Evolutionary conservation across 2,888 invertebrate species (phyloP).

Genomic region (Eumerus sabulonum): DNA sequence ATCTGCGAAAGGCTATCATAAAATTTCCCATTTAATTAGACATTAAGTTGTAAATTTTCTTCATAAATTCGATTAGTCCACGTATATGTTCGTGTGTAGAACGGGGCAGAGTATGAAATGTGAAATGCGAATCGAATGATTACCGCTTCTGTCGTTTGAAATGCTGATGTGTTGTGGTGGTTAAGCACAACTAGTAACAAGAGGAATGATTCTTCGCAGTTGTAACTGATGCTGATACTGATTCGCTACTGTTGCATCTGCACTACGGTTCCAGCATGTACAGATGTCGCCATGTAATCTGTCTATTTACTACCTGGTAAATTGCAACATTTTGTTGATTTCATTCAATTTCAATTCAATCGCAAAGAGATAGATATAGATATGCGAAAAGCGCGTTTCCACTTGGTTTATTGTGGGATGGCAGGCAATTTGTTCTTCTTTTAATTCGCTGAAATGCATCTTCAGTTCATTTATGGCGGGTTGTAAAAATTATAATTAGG

Average conservation of each 20-base stretch:
- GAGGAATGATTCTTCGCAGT: not conserved
- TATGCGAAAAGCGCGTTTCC: constrained; percentile 35
- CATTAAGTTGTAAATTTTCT: constrained; percentile 58
- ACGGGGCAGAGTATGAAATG: too few species aligned
- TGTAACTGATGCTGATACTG: constrained; percentile 52
- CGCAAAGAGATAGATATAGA: too few species aligned
- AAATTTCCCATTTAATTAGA: constrained; percentile 65
- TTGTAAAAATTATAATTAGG: constrained; percentile 61
- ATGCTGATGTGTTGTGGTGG: too few species aligned
- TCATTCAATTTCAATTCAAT: constrained; percentile 60
- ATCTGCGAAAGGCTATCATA: constrained; percentile 57
- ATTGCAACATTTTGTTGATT: constrained; percentile 64
- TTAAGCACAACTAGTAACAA: too few species aligned
- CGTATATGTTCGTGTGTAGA: not conserved
- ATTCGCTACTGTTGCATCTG: constrained; percentile 10
- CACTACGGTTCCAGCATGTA: not conserved
- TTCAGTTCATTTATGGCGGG: constrained; percentile 58
- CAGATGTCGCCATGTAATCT: constrained; percentile 35
- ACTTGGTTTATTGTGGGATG: constrained; percentile 41
- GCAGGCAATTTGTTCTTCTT: constrained; percentile 58
- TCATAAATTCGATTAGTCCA: constrained; percentile 61
- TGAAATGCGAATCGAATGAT: constrained; percentile 9
- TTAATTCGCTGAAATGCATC: constrained; percentile 55
- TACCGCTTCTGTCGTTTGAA: not conserved
- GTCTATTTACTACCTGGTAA: constrained; percentile 35